Base-by-base conservation (phyloP, 2,113 vertebrate genomes). In the Leucoraja erinaceus region DNA sequence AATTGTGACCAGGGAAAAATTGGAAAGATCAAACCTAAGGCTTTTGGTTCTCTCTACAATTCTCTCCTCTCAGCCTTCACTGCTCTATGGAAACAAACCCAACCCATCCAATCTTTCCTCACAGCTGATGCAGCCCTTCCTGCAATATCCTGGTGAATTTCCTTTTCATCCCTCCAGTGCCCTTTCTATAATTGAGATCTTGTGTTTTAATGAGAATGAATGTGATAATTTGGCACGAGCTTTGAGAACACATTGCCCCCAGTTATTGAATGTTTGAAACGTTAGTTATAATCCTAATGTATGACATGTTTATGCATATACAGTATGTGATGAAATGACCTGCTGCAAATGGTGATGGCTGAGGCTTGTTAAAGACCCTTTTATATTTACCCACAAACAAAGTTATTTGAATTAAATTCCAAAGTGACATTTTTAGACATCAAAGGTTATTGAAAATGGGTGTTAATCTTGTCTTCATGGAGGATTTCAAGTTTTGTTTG, bases 301-400 rank as follows among this genome's bases (percentile, higher is more conserved):
- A 16, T 88, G 28, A 18, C 61, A 28, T 38, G 25, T 90, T 90
- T 66, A 31, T 68, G 84, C 14, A n/a, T 5, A 9, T 90, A 47
- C 38, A 47, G 38, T 47, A 6, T 47, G 11, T 90, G 84, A 66
- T 63, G 11, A 66, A 59, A 61, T 88, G 11, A 31, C 66, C 66
- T 33, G 31, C 38, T 83, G 7, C 16, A 31, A 61, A 90, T 33
- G 18, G n/a, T 90, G n/a, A 66, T 90, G 84, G 5, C 20, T 66
- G 31, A n/a, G 61, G 18, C 7, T 68, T 83, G 47, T 83, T 83
- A 56, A 47, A 20, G 47, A 54, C 8, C 79, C 79, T 56, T 83
- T 90, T 63, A 7, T 66, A 88, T 88, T 88, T 90, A n/a, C 61
- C 84, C 28, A 66, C n/a, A 90, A 90, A 90, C 12, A 68, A 66